A percentile compares a stretch with the other conserved stretches of the same genome.
These are phyloP conservation scores for Forbesichthys agassizii DNA, from an alignment of 2,113 vertebrate species.

Conservation along the genomic window DNA sequence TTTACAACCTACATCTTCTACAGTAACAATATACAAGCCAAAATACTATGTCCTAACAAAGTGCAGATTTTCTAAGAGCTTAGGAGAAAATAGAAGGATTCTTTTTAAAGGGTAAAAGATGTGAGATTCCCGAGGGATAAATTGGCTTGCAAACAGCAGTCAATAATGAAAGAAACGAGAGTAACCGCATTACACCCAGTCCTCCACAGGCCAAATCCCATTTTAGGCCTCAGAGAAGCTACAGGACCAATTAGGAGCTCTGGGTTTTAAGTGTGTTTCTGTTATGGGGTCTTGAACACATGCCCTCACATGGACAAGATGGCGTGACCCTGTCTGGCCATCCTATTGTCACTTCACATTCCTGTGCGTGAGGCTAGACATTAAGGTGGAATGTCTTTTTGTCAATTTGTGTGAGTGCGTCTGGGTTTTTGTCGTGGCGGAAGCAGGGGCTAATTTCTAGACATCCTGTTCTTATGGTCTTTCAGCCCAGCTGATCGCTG, in stretches of 20 bases:
- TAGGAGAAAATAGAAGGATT: no score
- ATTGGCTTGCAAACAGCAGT: no score
- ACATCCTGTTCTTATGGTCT: constrained; percentile 63
- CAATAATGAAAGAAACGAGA: no score
- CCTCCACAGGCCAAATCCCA: no score
- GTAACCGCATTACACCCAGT: no score
- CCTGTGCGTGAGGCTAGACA: constrained; percentile 30
- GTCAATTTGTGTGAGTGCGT: constrained; percentile 20
- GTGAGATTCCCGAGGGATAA: no score
- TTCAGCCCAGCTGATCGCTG: constrained; percentile 42
- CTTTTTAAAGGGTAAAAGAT: no score
- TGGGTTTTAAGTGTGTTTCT: background rate
- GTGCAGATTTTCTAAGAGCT: no score
- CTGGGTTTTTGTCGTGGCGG: background rate
- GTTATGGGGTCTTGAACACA: constrained; percentile 28
- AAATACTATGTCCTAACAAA: no score
- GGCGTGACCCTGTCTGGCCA: constrained; percentile 14
- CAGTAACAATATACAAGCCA: no score
- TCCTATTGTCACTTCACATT: constrained; percentile 56
- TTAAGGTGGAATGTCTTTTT: constrained; percentile 31
- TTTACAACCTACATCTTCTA: no score
- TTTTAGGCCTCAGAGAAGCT: no score
- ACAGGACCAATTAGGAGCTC: background rate
- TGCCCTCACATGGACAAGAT: constrained; percentile 7
- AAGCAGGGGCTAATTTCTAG: constrained; percentile 17